These are phyloP conservation scores for Puntigrus tetrazona DNA, from an alignment of 2,113 vertebrate genomes.

Conservation along the genomic window DNA sequence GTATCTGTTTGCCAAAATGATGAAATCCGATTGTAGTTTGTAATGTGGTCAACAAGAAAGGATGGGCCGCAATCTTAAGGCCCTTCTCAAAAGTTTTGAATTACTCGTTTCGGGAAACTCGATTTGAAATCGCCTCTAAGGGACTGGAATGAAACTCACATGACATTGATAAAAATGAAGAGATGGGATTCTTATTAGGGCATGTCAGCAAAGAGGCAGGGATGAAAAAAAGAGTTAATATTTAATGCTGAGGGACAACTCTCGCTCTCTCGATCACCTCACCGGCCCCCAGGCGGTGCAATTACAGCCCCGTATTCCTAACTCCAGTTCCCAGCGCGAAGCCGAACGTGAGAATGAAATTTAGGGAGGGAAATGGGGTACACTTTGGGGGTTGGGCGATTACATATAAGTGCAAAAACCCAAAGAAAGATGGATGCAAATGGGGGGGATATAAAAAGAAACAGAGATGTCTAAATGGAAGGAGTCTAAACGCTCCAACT, in stretches of 20 bases:
- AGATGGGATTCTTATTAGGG: constrained; percentile 71
- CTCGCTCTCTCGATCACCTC: constrained; percentile 53
- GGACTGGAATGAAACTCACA: constrained; percentile 42
- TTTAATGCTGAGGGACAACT: constrained; percentile 73
- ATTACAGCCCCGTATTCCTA: constrained; percentile 60
- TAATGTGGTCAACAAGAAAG: background rate
- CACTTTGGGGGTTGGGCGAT: constrained; percentile 7
- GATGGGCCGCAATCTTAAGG: background rate
- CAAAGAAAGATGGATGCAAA: constrained; percentile 28
- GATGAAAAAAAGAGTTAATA: constrained; percentile 78
- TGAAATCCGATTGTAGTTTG: background rate
- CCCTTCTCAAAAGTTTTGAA: constrained; percentile 58
- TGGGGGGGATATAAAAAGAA: background rate
- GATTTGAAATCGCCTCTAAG: constrained; percentile 59
- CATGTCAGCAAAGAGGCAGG: constrained; percentile 69
- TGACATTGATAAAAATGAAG: constrained; percentile 53
- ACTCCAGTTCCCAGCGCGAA: constrained; percentile 37
- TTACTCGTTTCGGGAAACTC: constrained; percentile 67
- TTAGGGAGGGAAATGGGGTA: constrained; percentile 36
- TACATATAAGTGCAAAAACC: constrained; percentile 36
- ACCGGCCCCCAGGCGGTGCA: constrained; percentile 67
- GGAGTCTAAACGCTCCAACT: constrained; percentile 50
- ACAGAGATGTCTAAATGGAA: constrained; percentile 5
- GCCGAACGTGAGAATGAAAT: constrained; percentile 42
- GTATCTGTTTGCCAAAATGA: constrained; percentile 3